Conservation (phyloP, 2,888 invertebrate species). For the Elaeidobius kamerunicus region DNA sequence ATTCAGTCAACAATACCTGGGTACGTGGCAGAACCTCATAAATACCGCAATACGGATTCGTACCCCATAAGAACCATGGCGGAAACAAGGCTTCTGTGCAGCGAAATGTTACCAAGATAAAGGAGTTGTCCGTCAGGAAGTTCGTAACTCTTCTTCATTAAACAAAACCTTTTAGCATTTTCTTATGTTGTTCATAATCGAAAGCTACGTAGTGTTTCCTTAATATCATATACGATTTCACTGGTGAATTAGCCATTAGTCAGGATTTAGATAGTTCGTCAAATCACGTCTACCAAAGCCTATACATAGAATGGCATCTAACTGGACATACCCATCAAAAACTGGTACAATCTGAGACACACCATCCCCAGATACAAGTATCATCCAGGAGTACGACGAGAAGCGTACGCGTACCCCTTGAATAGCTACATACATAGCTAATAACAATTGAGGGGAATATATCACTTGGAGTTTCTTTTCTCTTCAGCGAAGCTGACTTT, state of each 20-base stretch:
- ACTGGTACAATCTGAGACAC: too few species aligned
- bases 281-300: constrained; percentile 90
- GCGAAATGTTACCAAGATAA: constrained; percentile 90
- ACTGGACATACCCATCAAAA: constrained; percentile 89
- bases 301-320: constrained; percentile 89
- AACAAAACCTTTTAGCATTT: constrained; percentile 88
- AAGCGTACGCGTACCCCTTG: too few species aligned
- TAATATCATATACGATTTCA: constrained; percentile 93
- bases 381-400: too few species aligned
- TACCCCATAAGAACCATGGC: constrained; percentile 86
- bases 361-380: too few species aligned
- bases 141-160: constrained; percentile 93
- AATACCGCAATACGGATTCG: constrained; percentile 85
- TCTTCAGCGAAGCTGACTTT: too few species aligned
- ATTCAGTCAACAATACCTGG: constrained; percentile 83
- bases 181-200: constrained; percentile 94
- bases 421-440: too few species aligned
- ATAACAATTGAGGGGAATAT: too few species aligned
- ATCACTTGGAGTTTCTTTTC: too few species aligned
- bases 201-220: constrained; percentile 89
- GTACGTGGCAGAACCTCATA: constrained; percentile 93
- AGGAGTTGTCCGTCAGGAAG: constrained; percentile 90
- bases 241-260: constrained; percentile 87
- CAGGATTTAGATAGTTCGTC: constrained; percentile 90
- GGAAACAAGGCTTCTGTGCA: constrained; percentile 95